A percentile compares a stretch with the other conserved stretches of the same genome.
These are phyloP conservation scores for Camponotus vicinus DNA, from an alignment of 1,140 invertebrate species.

Conservation along the genomic window DNA sequence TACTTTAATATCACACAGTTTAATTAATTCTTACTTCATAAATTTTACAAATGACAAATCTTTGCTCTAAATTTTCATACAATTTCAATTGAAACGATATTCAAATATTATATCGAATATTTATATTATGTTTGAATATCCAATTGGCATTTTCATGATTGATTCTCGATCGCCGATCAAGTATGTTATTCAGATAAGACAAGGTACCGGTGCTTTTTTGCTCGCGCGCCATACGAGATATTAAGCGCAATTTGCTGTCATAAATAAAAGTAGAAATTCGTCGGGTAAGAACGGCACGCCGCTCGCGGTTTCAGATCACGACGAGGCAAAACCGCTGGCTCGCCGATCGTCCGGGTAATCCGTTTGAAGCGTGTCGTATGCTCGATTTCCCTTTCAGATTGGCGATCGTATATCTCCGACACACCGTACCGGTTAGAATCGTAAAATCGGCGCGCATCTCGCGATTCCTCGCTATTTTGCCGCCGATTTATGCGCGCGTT, in stretches of 20 bases:
- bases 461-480: conserved; percentile 8
- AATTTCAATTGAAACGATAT: not conserved
- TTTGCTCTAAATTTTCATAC: not conserved
- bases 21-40: not conserved
- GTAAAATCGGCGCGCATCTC: conserved; percentile 57
- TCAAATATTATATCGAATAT: not conserved
- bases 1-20: not conserved
- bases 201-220: conserved; percentile 16
- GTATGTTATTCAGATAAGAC: conserved; percentile 12
- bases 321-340: conserved; percentile 62
- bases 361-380: conserved; percentile 71
- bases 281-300: not conserved
- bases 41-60: not conserved
- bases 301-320: conserved; percentile 64
- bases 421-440: conserved; percentile 66
- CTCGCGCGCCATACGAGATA: not conserved
- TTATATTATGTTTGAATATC: not conserved
- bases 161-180: not conserved
- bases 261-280: conserved; percentile 68
- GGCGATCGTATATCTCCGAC: conserved; percentile 67
- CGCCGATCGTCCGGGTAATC: conserved; percentile 69
- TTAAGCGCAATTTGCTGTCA: conserved; percentile 62
- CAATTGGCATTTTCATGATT: not conserved
- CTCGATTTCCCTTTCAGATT: conserved; percentile 74
- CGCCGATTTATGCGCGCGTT: conserved; percentile 5